Conservation (phyloP, 1,140 invertebrate genomes). For the Drosophila eugracilis region DNA sequence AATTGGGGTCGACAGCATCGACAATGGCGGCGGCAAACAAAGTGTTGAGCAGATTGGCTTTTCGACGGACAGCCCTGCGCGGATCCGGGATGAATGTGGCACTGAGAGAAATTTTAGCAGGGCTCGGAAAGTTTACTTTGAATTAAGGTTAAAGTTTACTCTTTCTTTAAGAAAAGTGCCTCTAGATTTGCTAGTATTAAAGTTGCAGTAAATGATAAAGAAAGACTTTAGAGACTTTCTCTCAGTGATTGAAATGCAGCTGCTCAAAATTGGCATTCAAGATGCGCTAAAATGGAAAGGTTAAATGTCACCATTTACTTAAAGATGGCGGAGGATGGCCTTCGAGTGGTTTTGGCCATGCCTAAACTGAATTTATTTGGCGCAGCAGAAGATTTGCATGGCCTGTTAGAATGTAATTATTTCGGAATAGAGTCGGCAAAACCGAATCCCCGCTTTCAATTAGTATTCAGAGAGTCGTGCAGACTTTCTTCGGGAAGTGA, state of each 20-base stretch:
- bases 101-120: constrained; percentile 1
- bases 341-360: neutral
- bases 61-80: constrained; percentile 45
- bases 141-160: no score
- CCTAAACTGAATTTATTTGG: constrained; percentile 1
- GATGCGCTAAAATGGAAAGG: constrained; percentile 11
- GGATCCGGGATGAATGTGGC: constrained; percentile 19
- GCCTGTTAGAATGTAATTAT: constrained; percentile 29
- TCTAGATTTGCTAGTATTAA: no score
- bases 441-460: constrained; percentile 16
- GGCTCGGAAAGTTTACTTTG: neutral
- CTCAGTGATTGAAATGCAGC: constrained; percentile 2
- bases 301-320: neutral
- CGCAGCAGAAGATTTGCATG: constrained; percentile 4
- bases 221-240: no score
- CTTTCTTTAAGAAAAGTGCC: no score
- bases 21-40: constrained; percentile 63
- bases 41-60: constrained; percentile 78
- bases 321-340: neutral
- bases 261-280: constrained; percentile 12
- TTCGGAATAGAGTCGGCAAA: constrained; percentile 18
- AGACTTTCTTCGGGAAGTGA: constrained; percentile 20
- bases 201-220: no score
- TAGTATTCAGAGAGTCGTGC: constrained; percentile 33
- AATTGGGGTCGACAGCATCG: constrained; percentile 76